Conservation (phyloP, 2,113 vertebrate species). For the Urocolius indicus region DNA sequence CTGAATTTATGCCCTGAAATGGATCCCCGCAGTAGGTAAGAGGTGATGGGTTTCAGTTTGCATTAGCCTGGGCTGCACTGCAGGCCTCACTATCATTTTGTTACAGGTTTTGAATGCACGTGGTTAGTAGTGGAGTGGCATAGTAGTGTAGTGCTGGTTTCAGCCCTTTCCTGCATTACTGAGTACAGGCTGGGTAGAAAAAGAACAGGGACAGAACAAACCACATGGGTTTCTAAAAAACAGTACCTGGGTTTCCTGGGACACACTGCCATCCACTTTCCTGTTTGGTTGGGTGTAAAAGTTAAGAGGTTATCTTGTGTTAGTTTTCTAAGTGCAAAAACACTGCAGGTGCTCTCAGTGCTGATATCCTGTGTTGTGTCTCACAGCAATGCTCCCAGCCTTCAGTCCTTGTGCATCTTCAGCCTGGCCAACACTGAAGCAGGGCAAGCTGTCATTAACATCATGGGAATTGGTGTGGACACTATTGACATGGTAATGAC, state of each 20-base stretch:
- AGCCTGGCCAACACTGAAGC: constrained; percentile 96
- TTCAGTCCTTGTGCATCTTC: constrained; percentile 95
- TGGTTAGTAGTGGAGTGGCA: not conserved
- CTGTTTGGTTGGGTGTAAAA: not conserved
- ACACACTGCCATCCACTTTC: not conserved
- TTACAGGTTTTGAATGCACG: not conserved
- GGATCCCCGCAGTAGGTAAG: constrained; percentile 88
- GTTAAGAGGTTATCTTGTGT: not conserved
- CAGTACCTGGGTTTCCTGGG: not conserved
- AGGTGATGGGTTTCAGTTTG: not conserved
- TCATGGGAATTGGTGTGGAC: constrained; percentile 97
- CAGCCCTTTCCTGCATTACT: not conserved
- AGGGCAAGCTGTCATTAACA: constrained; percentile 94
- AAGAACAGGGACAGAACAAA: not conserved
- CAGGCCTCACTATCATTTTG: not conserved
- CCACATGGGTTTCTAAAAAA: not conserved
- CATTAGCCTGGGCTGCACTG: not conserved
- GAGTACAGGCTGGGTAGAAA: not conserved
- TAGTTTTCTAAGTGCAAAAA: not conserved
- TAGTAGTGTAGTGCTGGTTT: not conserved
- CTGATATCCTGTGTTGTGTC: not conserved
- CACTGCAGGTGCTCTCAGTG: not conserved
- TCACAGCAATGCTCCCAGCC: constrained; percentile 83
- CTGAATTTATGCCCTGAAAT: constrained; percentile 92
- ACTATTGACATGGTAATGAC: constrained; percentile 94